These are phyloP conservation scores for Lepidurus arcticus DNA, from an alignment of 1,140 invertebrate species.

Conservation along the genomic window DNA sequence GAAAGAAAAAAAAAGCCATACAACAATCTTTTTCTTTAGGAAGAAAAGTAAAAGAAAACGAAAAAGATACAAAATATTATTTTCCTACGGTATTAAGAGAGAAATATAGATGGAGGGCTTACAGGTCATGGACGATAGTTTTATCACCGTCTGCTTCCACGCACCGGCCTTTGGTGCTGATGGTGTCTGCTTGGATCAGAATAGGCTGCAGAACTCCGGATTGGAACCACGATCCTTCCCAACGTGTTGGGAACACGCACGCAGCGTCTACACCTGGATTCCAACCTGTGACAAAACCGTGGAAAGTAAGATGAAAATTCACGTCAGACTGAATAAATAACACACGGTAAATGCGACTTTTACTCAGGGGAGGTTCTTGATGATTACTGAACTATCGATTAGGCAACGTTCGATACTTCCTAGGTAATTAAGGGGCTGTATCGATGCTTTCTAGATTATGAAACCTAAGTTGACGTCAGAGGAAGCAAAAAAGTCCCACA, in stretches of 20 bases:
- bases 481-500: too few relatives aligned
- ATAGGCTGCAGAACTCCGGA: constrained; percentile 60
- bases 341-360: neutral
- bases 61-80: neutral
- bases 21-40: neutral
- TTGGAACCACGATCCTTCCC: constrained; percentile 72
- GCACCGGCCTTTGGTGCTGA: constrained; percentile 68
- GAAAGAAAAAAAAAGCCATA: neutral
- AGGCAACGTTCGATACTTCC: too few relatives aligned
- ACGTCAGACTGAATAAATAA: neutral
- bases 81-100: neutral
- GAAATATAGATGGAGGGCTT: constrained; percentile 41
- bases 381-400: too few relatives aligned
- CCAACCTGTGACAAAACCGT: neutral
- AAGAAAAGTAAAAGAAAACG: neutral
- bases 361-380: too few relatives aligned
- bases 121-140: constrained; percentile 69
- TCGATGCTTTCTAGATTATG: too few relatives aligned
- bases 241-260: constrained; percentile 64
- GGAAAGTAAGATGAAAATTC: neutral
- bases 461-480: too few relatives aligned
- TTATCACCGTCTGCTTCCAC: constrained; percentile 63
- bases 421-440: too few relatives aligned
- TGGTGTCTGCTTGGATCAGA: constrained; percentile 61
- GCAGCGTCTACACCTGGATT: constrained; percentile 38